These are phyloP conservation scores for Muscicapa striata DNA, from an alignment of 2,797 vertebrate species.

Conservation along the genomic window DNA sequence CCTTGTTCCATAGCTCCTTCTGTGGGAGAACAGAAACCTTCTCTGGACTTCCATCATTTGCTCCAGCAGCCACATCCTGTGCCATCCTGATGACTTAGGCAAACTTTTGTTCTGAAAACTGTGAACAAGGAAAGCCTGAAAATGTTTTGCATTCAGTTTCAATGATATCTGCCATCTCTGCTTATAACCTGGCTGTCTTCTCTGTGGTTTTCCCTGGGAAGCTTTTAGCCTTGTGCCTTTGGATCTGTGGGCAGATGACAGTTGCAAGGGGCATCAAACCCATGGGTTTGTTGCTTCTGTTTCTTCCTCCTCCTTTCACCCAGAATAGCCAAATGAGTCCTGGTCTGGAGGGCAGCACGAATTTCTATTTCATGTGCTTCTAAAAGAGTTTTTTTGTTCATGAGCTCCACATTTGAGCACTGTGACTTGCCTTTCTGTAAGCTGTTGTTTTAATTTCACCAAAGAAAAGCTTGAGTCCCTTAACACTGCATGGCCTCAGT, in stretches of 20 bases:
- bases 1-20: background rate
- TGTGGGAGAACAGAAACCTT: background rate
- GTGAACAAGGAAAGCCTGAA: background rate
- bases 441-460: background rate
- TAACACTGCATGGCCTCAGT: fast-evolving
- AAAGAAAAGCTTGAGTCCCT: background rate
- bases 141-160: background rate
- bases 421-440: background rate
- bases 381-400: background rate
- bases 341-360: background rate
- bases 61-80: background rate
- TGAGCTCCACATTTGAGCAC: background rate
- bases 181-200: background rate
- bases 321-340: background rate
- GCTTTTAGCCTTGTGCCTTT: background rate
- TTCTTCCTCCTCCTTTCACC: background rate
- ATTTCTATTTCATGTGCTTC: background rate
- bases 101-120: background rate
- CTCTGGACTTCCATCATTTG: fast-evolving
- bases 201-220: background rate
- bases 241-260: background rate
- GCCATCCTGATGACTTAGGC: background rate
- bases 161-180: background rate
- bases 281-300: background rate
- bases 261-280: background rate